Evolutionary conservation across 2,797 vertebrate species (phyloP).

Genomic region (Pampus argenteus): DNA sequence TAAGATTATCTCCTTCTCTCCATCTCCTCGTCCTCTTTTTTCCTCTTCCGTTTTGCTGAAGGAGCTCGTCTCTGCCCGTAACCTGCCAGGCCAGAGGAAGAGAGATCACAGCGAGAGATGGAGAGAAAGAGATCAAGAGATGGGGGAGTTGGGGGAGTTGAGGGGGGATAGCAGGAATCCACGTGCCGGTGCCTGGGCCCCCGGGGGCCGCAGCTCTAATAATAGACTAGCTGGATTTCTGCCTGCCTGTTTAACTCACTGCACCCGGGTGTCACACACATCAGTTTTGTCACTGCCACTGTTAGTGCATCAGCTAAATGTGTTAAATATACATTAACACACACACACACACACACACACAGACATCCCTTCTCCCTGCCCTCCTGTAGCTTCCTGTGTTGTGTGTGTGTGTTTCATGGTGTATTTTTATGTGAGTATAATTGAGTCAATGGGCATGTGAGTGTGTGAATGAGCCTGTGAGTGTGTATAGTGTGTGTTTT

Average conservation of each 20-base stretch:
- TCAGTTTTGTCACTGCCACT: conserved; percentile 13
- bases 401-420: background rate
- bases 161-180: conserved; percentile 43
- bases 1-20: background rate
- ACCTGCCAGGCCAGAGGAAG: background rate
- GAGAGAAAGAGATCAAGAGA: conserved; percentile 49
- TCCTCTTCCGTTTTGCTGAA: background rate
- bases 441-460: background rate
- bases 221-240: conserved; percentile 63
- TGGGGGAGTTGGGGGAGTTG: background rate
- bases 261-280: conserved; percentile 34
- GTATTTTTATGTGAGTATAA: background rate
- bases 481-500: conserved; percentile 6
- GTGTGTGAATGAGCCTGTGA: background rate
- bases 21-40: background rate
- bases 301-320: conserved; percentile 5
- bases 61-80: conserved; percentile 21
- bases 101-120: conserved; percentile 13
- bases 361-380: background rate
- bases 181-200: conserved; percentile 63
- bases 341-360: conserved; percentile 3
- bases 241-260: conserved; percentile 46
- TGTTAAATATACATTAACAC: background rate
- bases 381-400: background rate
- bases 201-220: conserved; percentile 56